These are phyloP conservation scores for Gallinago nigripennis DNA, from an alignment of 2,797 vertebrate genomes.

Conservation along the genomic window DNA sequence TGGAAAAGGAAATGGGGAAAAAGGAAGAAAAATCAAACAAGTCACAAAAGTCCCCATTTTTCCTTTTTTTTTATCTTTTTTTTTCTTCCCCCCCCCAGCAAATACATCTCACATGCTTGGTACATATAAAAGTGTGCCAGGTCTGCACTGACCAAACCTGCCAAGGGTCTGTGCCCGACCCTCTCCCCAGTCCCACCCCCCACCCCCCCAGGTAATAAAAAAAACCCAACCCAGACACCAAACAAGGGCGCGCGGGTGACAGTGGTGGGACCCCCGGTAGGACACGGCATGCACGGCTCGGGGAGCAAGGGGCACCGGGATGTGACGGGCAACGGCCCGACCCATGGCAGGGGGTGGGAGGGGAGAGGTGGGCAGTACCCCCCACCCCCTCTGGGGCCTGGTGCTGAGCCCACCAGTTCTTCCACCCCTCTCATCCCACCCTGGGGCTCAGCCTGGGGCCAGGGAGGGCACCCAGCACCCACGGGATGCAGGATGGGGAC, in stretches of 20 bases:
- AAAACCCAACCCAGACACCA: not conserved
- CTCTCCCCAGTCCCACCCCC: not conserved
- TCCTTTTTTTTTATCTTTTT: not conserved
- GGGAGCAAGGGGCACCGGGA: not conserved
- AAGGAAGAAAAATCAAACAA: not conserved
- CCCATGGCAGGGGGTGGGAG: not conserved
- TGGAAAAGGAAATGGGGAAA: not conserved
- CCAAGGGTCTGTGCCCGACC: not conserved
- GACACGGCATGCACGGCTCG: not conserved
- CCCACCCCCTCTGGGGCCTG: not conserved
- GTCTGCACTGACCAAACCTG: not conserved
- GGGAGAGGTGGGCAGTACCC: not conserved
- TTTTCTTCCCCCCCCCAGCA: not conserved
- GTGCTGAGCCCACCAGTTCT: not conserved
- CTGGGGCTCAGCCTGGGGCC: not conserved
- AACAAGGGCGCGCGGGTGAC: not conserved
- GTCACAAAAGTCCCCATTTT: not conserved
- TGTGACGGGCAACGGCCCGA: not conserved
- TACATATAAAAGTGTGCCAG: conserved; percentile 28
- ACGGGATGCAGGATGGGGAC: not conserved
- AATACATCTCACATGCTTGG: conserved; percentile 39
- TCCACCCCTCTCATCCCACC: fast-evolving
- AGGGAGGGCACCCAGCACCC: not conserved
- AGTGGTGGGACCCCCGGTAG: not conserved
- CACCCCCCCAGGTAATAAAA: not conserved